Conservation (phyloP, 1,140 invertebrate genomes). For the Charaxes varanes region DNA sequence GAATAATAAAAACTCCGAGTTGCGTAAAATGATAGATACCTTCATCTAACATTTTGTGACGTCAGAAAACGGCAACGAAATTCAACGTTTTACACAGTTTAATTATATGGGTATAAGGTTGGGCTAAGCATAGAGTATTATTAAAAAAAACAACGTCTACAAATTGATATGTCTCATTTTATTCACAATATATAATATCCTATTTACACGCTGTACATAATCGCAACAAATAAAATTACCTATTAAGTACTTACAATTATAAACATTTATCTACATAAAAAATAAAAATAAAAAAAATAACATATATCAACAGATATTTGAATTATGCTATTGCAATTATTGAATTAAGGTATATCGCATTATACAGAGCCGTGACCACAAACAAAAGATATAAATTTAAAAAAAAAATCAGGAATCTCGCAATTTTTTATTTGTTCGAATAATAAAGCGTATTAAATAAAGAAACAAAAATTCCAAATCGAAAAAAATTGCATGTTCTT, state of each 20-base stretch:
- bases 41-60: too few species aligned
- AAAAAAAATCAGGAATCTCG: not conserved
- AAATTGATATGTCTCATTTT: conserved; percentile 72
- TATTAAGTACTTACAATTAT: conserved; percentile 55
- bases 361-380: too few species aligned
- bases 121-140: conserved; percentile 5
- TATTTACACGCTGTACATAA: conserved; percentile 63
- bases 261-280: conserved; percentile 34
- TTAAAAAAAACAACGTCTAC: conserved; percentile 42
- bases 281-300: conserved; percentile 27
- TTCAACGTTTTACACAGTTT: too few species aligned
- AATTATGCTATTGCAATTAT: too few species aligned
- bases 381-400: conserved; percentile 21
- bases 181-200: conserved; percentile 62
- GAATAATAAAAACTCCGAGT: too few species aligned
- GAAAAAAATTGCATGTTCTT: too few species aligned
- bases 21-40: too few species aligned
- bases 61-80: too few species aligned
- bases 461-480: too few species aligned
- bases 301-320: conserved; percentile 20
- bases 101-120: too few species aligned
- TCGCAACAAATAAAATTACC: conserved; percentile 33
- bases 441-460: too few species aligned
- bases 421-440: not conserved
- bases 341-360: too few species aligned